Evolutionary conservation across 2,888 invertebrate species (phyloP), one percentile per base, ranked within the genome.

Genomic region (Drosophila percnosoma): DNA sequence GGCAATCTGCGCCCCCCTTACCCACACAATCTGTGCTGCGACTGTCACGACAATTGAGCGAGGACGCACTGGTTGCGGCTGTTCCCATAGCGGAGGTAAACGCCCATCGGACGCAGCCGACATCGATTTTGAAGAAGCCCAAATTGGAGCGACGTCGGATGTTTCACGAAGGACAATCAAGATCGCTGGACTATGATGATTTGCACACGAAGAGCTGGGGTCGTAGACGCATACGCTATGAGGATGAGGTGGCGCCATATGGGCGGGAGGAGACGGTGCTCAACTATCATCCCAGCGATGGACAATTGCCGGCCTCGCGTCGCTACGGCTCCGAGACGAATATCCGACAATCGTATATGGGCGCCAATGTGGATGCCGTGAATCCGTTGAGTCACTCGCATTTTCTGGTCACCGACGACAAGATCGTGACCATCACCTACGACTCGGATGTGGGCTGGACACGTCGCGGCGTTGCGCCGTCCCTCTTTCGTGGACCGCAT

Each of bases 361-460:
- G 93, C 40, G 92, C 93, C 54, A 87, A 86, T 65, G 91, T 92
- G 33, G 90, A 92, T 73, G 86, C 89, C n/a, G 68, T 72, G 36
- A 86, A 92, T 84, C 92, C 93, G n/a, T 71, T 93, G 8, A 93
- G 92, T 64, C 93, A 93, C 66, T 93, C 93, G 36, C 93, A 93
- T 82, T 93, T 93, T 34, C 88, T 93, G 29, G 93, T 93, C 27
- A 93, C 93, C 13, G 93, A 93, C 58, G 93, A 93, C 75, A 92
- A 93, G 78, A 92, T 93, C 53, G 92, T 93, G 31, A 93, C 93
- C 65, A 93, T 93, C 49, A 93, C 93, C 48, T 94, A 93, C 48
- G 93, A 93, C 82, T 93, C 94, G 7, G 93, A 94, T 78, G 93
- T 92, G 31, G 93, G 93, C 3, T 93, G 93, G 93, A 92, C 92